Evolutionary conservation across 2,888 invertebrate genomes (phyloP).

Genomic region (Philaethria dido): DNA sequence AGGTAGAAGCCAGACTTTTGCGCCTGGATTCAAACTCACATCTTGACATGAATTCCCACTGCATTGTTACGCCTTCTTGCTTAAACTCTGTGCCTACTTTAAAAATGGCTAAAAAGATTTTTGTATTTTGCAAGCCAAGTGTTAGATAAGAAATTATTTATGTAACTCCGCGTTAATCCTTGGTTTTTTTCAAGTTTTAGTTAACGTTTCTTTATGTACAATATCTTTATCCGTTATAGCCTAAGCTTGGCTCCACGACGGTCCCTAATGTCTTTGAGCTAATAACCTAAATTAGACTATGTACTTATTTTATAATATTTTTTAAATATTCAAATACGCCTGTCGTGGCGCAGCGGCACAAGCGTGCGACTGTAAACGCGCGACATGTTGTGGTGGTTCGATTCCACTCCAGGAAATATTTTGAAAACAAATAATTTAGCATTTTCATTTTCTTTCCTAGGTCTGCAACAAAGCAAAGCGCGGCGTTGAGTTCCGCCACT

Average conservation of each 20-base stretch:
- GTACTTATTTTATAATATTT: background rate
- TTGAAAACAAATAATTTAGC: too few species aligned
- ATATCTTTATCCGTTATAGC: background rate
- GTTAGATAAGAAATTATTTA: conserved; percentile 15
- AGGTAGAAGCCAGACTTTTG: conserved; percentile 23
- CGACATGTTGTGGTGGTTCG: too few species aligned
- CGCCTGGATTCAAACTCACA: conserved; percentile 28
- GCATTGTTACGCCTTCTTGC: conserved; percentile 33
- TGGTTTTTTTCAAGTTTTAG: background rate
- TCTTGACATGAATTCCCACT: conserved; percentile 38
- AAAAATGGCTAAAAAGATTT: conserved; percentile 7
- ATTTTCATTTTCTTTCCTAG: too few species aligned
- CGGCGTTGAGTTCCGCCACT: too few species aligned
- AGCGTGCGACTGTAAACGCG: too few species aligned
- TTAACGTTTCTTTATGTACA: too few species aligned
- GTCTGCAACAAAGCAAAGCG: too few species aligned
- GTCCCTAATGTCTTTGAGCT: background rate
- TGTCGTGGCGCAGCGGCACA: too few species aligned
- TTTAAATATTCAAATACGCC: too few species aligned
- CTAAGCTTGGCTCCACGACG: background rate
- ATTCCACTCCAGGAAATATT: too few species aligned
- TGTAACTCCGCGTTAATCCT: background rate
- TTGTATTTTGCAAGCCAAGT: background rate
- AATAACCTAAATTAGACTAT: background rate
- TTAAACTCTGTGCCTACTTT: conserved; percentile 29